Base-by-base conservation (phyloP, 2,888 invertebrate species). In the Diloba caeruleocephala region DNA sequence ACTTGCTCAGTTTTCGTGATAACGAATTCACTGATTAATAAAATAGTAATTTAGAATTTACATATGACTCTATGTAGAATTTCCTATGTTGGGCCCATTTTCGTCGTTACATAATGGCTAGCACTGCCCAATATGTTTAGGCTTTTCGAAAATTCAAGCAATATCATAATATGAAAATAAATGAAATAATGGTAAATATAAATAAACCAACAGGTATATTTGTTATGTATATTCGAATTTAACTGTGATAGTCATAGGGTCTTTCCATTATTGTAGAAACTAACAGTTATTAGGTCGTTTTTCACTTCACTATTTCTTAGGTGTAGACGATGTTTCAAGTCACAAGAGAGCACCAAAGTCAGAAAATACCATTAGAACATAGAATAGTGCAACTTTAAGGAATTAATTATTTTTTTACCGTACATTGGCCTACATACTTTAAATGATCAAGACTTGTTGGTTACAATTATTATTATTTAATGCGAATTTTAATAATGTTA, bases 171-270 rank as follows among this genome's bases (percentile, higher is more conserved):
- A 29, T 34, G 52, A 21, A 1, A 21, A 21, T 21, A 1, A 21
- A 21, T 21, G 1, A 2, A 3, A 10, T 65, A 43, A 51, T 44
- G 14, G 23, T 48, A 25, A 49, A 51, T 60, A 49, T 43, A 32
- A 60, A 51, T 53, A 25, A 46, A 55, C 29, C 31, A 52, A 42
- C 70, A 69, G 72, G 60, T 71, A 62, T 59, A 70, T 48, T 65
- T 68, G 46, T 74, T 75, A 72, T 64, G 52, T 63, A 66, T 49
- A 61, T 77, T 81, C 78, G 79, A 84, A 85, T 85, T 85, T 77
- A 80, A 81, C 87, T 89, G 89, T 89, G 89, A 89, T 89, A 84
- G 78, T 74, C 67, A 51, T 76, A 71, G 58, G 64, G 55, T 60
- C 58, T 64, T 69, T 71, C 57, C 70, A 55, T 66, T 60, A 56